Base-by-base conservation (phyloP, 2,113 vertebrate species). In the Loxodonta africana region DNA sequence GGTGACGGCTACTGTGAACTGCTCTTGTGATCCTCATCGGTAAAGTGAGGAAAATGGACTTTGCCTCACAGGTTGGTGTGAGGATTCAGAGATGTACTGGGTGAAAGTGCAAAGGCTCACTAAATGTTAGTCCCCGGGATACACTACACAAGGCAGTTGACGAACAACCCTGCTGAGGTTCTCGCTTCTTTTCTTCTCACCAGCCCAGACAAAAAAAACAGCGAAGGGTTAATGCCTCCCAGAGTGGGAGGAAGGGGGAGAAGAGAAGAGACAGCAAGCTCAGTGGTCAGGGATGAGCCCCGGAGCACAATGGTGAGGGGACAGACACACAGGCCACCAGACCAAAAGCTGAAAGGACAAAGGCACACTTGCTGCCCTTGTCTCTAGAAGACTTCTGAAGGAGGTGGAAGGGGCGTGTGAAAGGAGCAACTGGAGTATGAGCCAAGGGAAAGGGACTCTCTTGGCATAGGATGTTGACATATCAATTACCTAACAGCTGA, bases 81-180 rank as follows among this genome's bases (percentile, higher is more conserved):
- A 90, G 33, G 60, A 93, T 15, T 65, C 67, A 65, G 44, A 63
- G 44, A 44, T 53, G 74, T 46, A 14, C 30, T 1, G 23, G n/a
- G 28, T 8, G 7, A 37, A 46, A 20, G 10, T 14, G 28, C 2
- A 37, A 21, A 80, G 20, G 26, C 71, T 62, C 57, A n/a, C 9
- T 26, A 33, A 5, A 1, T 0, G 5, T 51, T 4, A 23, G 41
- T 53, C 3, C 5, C 4, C 6, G 62, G 63, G 57, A 71, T 8
- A 21, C 17, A 41, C 28, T 30, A 33, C 48, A 67, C 0, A 5
- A 69, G 37, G 71, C 8, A 33, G 51, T 15, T 21, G 23, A 51
- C 48, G 0, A 65, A 14, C 8, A 17, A 62, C 62, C 62, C 60
- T n/a, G 33, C 69, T 37, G 30, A 87, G 41, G 41, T 25, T 37